Conservation (phyloP, 2,113 vertebrate species). For the Lagopus muta region DNA sequence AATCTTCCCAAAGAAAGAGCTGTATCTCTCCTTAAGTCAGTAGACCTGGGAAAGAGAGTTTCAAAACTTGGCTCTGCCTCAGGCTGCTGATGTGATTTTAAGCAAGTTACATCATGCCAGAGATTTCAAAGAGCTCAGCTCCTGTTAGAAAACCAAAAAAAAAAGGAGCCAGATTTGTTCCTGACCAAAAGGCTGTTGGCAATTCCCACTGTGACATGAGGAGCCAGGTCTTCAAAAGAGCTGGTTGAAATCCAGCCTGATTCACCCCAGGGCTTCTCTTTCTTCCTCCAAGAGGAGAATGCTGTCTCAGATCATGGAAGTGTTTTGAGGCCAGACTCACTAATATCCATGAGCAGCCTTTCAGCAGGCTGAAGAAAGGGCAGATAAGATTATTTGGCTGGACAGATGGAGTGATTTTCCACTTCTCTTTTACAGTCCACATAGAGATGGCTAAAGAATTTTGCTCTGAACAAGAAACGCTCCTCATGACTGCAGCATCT, state of each 20-base stretch:
- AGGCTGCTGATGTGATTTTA: conserved; percentile 10
- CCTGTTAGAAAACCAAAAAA: background rate
- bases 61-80: conserved; percentile 3
- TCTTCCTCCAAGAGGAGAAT: conserved; percentile 1
- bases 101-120: conserved; percentile 26
- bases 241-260: conserved; percentile 12
- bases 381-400: background rate
- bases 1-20: background rate
- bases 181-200: conserved; percentile 20
- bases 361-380: background rate
- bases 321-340: background rate
- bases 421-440: background rate
- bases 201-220: conserved; percentile 38
- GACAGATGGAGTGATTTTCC: background rate
- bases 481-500: background rate
- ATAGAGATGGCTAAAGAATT: background rate
- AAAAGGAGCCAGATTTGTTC: conserved; percentile 8
- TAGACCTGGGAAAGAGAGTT: background rate
- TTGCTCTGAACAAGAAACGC: background rate
- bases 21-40: background rate
- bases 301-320: background rate
- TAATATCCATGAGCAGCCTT: background rate
- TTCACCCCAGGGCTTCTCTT: conserved; percentile 12
- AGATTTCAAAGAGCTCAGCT: conserved; percentile 51
- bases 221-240: conserved; percentile 33